phyloP scores from a whole-genome alignment of 2,113 vertebrate species.

The Pachycephala philippinensis region DNA sequence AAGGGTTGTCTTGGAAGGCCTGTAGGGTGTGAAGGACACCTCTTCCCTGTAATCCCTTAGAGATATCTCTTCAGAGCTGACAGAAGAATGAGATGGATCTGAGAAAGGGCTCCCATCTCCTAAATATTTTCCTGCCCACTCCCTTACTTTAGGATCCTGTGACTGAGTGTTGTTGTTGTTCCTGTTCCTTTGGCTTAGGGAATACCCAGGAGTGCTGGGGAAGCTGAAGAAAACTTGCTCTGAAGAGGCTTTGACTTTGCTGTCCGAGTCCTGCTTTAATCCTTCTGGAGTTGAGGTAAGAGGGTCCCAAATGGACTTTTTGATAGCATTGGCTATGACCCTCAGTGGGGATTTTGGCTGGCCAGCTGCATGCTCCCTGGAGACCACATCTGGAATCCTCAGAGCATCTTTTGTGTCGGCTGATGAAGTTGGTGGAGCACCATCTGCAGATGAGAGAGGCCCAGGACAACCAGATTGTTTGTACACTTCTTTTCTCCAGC shows the following conservation, averaged over 20 bases:
- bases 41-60: background rate
- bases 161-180: conserved; percentile 3
- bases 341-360: conserved; percentile 64
- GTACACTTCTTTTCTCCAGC: background rate
- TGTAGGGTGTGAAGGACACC: background rate
- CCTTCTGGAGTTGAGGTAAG: conserved; percentile 21
- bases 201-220: background rate
- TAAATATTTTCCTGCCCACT: background rate
- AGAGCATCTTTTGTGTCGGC: background rate
- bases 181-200: conserved; percentile 30
- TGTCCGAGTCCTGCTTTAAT: conserved; percentile 21
- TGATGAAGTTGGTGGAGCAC: background rate
- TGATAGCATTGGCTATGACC: conserved; percentile 66
- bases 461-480: background rate
- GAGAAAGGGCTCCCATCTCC: background rate
- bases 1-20: background rate
- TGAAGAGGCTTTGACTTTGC: conserved; percentile 19
- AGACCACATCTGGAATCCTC: background rate
- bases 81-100: background rate
- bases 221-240: conserved; percentile 20
- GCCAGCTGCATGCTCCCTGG: background rate
- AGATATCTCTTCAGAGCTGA: background rate
- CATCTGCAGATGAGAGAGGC: background rate
- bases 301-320: conserved; percentile 63
- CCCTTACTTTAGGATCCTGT: background rate